A percentile compares a stretch with the other conserved stretches of the same genome.
Conservation (phyloP, 2,113 vertebrate genomes). For the Oenanthe melanoleuca region DNA sequence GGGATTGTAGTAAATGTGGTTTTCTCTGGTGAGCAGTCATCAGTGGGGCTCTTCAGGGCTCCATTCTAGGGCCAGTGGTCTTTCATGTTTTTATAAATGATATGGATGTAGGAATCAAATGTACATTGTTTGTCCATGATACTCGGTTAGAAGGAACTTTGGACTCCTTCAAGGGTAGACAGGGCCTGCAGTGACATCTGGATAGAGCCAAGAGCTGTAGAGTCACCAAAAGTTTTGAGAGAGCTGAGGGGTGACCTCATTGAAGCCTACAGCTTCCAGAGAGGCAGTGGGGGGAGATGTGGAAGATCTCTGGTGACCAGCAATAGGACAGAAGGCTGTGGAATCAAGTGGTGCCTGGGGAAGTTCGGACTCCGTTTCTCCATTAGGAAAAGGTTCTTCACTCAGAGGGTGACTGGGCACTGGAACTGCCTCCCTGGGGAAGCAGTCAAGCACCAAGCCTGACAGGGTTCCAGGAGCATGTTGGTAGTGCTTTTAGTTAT, state of each 20-base stretch:
- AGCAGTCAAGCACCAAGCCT: background rate
- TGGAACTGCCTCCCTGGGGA: background rate
- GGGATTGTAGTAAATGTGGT: background rate
- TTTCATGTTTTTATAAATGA: background rate
- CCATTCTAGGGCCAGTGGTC: background rate
- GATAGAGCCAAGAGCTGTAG: background rate
- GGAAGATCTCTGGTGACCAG: background rate
- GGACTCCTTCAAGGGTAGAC: no score
- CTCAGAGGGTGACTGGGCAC: fast-evolving
- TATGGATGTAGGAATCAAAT: background rate
- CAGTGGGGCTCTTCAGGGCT: background rate
- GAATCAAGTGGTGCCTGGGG: background rate
- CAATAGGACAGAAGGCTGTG: fast-evolving
- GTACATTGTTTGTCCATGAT: background rate
- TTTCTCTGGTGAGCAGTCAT: background rate
- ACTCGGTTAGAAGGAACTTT: background rate
- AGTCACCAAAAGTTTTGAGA: background rate
- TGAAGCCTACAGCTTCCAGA: background rate
- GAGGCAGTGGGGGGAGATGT: fast-evolving
- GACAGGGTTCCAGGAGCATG: background rate
- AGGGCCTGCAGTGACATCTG: background rate
- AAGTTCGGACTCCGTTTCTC: background rate
- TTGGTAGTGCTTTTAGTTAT: fast-evolving
- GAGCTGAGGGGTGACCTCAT: background rate
- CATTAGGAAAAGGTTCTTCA: background rate